Evolutionary conservation across 2,113 vertebrate species (phyloP).

Genomic region (Xenopus borealis): DNA sequence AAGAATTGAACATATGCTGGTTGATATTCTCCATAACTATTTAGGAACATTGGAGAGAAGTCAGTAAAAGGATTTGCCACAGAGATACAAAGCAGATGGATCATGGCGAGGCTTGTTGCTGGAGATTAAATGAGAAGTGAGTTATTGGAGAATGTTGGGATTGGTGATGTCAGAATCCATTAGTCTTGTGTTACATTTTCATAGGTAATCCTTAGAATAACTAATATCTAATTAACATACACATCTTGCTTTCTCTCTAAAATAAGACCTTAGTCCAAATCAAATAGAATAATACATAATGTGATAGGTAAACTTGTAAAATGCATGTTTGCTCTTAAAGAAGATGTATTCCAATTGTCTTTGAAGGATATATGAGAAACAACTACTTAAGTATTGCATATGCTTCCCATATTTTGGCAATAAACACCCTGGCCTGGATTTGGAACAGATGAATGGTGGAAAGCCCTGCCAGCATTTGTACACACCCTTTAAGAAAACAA

Average conservation of each 20-base stretch:
- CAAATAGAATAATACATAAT: neutral
- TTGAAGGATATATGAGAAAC: slow-evolving; percentile 11
- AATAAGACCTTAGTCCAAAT: neutral
- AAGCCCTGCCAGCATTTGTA: slow-evolving; percentile 15
- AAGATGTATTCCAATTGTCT: slow-evolving; percentile 2
- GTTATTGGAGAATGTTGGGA: neutral
- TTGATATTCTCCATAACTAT: neutral
- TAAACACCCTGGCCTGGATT: slow-evolving; percentile 11
- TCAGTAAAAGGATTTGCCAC: neutral
- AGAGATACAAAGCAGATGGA: slow-evolving; percentile 4
- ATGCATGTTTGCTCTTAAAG: slow-evolving; percentile 10
- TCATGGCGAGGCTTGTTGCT: neutral
- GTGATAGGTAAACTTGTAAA: neutral
- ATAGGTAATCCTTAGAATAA: slow-evolving; percentile 1
- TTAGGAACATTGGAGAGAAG: neutral
- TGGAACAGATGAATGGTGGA: slow-evolving; percentile 13
- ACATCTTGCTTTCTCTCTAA: neutral
- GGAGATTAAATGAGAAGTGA: neutral
- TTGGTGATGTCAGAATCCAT: slow-evolving; percentile 3
- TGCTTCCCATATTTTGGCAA: slow-evolving; percentile 23
- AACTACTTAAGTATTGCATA: slow-evolving; percentile 28
- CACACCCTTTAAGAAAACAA: slow-evolving; percentile 37
- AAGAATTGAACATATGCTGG: neutral
- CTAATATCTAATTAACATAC: neutral
- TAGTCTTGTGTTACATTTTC: neutral